Base-by-base conservation (phyloP, 2,113 vertebrate species). In the Recurvirostra avosetta region DNA sequence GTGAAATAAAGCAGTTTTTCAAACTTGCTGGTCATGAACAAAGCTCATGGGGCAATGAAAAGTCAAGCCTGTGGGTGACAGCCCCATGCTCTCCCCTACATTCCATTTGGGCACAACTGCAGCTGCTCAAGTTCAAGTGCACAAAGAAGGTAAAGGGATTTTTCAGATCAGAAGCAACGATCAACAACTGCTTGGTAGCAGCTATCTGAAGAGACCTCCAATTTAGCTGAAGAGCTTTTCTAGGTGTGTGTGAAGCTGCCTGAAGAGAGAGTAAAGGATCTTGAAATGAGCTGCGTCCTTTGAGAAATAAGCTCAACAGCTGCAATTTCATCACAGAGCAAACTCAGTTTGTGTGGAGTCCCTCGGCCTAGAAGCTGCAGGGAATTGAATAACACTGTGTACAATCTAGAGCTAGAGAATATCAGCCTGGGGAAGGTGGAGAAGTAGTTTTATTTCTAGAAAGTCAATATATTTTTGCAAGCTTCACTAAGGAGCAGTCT, bases 261-360 rank as follows among this genome's bases (percentile, higher is more conserved):
- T 25, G 21, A 67, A 84, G 2, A 45, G 78, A 74, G 52, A 92
- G 62, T 27, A 79, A 94, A 80, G 86, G 71, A 27, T 56, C 82
- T 61, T 43, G 66, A 91, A 94, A 96, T 77, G 91, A 97, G 65
- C 86, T 4, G 5, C 6, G 9, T 94, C 97, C 96, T 94, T 58
- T 56, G 97, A 98, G 96, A 98, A 97, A 98, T 96, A 79, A 92
- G 77, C 61, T 65, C 81, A 76, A 79, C 73, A 80, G 70, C 92
- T 96, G 85, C 91, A 82, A 85, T 97, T 97, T 88, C 56, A 77
- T 70, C 90, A 55, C 36, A 52, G 50, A 87, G 83, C 50, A 87
- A 95, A 88, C 32, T 86, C 89, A 4, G 53, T 38, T 84, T 68
- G 78, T 50, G 81, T 11, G 43, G 14, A 59, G 70, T 75, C 73